A percentile compares a stretch with the other conserved stretches of the same genome.
Evolutionary conservation across 2,113 vertebrate genomes (phyloP).

Genomic region (Capreolus pygargus): DNA sequence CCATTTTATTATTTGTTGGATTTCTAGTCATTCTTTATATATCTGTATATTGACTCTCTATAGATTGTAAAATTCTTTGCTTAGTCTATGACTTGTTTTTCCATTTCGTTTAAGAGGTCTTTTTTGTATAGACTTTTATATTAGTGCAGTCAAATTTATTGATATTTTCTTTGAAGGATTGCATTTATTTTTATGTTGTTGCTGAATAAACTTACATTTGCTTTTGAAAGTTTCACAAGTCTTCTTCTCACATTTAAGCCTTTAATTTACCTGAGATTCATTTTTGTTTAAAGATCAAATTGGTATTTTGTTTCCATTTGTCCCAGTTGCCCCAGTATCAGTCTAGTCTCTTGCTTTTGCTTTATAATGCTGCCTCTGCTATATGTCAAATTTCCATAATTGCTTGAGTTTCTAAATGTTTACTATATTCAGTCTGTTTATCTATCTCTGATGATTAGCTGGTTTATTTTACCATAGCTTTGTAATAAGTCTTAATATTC

Average conservation of each 20-base stretch:
- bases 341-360: not conserved
- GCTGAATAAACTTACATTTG: not conserved
- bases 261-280: slow-evolving; percentile 13
- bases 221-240: not conserved
- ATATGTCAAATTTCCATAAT: not conserved
- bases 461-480: not conserved
- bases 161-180: slow-evolving; percentile 9
- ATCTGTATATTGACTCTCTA: not conserved
- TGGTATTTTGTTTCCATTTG: not conserved
- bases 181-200: slow-evolving; percentile 16
- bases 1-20: not conserved
- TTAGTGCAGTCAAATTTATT: not conserved
- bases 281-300: not conserved
- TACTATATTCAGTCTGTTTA: not conserved
- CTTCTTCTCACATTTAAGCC: not conserved
- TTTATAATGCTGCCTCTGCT: not conserved
- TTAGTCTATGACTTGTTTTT: slow-evolving; percentile 3
- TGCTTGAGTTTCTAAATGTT: not conserved
- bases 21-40: not conserved
- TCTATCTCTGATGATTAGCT: not conserved
- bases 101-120: not conserved
- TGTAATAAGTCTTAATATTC: not conserved
- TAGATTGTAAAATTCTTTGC: not conserved
- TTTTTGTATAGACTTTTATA: not conserved
- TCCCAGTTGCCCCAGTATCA: not conserved